Evolutionary conservation across 1,140 invertebrate genomes (phyloP).

Genomic region (Liolophura sinensis): DNA sequence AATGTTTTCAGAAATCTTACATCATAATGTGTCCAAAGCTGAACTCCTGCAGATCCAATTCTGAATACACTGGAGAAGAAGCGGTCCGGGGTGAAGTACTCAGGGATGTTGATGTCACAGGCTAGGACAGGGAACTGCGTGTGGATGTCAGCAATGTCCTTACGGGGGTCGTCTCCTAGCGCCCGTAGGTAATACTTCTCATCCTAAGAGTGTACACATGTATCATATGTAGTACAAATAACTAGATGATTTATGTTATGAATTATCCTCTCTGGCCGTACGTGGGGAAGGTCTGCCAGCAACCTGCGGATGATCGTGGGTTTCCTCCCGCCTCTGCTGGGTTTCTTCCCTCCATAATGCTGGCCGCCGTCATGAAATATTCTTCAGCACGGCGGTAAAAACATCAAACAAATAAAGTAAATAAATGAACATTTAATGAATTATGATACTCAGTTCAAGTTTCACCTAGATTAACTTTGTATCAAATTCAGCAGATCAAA

Average conservation of each 20-base stretch:
- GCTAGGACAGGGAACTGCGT: constrained; percentile 61
- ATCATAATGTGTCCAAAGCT: constrained; percentile 71
- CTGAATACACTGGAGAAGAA: constrained; percentile 68
- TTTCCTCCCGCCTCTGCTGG: no score
- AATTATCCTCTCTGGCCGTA: no score
- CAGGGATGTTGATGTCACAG: constrained; percentile 60
- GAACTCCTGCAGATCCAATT: constrained; percentile 61
- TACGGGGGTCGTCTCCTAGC: constrained; percentile 62
- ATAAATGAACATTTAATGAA: no score
- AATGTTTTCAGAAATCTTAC: constrained; percentile 34
- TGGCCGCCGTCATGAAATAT: no score
- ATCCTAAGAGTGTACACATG: constrained; percentile 37
- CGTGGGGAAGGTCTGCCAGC: no score
- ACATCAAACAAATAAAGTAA: no score
- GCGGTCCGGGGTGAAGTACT: constrained; percentile 55
- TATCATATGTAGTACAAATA: not conserved
- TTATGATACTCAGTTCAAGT: no score
- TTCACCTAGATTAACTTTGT: no score
- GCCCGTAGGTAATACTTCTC: constrained; percentile 66
- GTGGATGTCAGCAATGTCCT: constrained; percentile 62
- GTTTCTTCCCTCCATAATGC: no score
- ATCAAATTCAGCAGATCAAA: no score
- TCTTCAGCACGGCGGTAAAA: not conserved
- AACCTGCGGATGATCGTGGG: no score
- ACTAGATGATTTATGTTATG: not conserved